Evolutionary conservation across 2,113 vertebrate genomes (phyloP).

Genomic region (Spea bombifrons): DNA sequence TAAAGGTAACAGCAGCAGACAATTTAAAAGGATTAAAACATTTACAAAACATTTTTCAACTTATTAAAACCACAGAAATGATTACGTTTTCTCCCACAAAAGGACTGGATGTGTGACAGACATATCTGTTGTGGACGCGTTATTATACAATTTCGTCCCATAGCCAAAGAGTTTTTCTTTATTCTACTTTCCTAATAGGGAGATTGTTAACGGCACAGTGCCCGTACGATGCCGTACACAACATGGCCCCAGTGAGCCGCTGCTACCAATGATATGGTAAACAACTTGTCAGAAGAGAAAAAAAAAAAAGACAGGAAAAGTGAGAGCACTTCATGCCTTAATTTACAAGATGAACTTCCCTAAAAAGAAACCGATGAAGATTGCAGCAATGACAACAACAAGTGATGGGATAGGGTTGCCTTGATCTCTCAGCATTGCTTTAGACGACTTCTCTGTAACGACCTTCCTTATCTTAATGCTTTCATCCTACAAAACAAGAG

Average conservation of each 20-base stretch:
- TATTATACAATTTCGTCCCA: slow-evolving; percentile 74
- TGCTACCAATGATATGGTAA: slow-evolving; percentile 91
- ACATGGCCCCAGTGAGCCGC: slow-evolving; percentile 73
- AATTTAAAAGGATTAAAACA: slow-evolving; percentile 96
- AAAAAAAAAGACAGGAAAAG: slow-evolving; percentile 54
- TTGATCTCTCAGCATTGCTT: slow-evolving; percentile 81
- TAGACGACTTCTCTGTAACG: slow-evolving; percentile 79
- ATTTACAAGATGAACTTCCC: slow-evolving; percentile 99
- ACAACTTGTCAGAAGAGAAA: slow-evolving; percentile 74
- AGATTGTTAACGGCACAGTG: slow-evolving; percentile 79
- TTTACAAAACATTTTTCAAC: slow-evolving; percentile 89
- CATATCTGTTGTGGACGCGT: slow-evolving; percentile 69
- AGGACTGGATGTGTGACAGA: slow-evolving; percentile 79
- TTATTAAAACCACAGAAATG: slow-evolving; percentile 88
- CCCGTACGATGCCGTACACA: slow-evolving; percentile 89
- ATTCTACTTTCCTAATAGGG: slow-evolving; percentile 78
- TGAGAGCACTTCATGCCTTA: slow-evolving; percentile 77
- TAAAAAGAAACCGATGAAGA: slow-evolving; percentile 99
- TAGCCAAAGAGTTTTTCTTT: slow-evolving; percentile 70
- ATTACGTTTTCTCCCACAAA: slow-evolving; percentile 68
- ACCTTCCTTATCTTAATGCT: slow-evolving; percentile 85
- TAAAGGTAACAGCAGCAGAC: slow-evolving; percentile 83
- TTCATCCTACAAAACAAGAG: slow-evolving; percentile 76
- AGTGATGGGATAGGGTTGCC: slow-evolving; percentile 89
- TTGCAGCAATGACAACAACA: slow-evolving; percentile 96